Evolutionary conservation across 2,797 vertebrate species (phyloP), one percentile per base, ranked within the genome.

Genomic region (Phataginus tetradactyla): DNA sequence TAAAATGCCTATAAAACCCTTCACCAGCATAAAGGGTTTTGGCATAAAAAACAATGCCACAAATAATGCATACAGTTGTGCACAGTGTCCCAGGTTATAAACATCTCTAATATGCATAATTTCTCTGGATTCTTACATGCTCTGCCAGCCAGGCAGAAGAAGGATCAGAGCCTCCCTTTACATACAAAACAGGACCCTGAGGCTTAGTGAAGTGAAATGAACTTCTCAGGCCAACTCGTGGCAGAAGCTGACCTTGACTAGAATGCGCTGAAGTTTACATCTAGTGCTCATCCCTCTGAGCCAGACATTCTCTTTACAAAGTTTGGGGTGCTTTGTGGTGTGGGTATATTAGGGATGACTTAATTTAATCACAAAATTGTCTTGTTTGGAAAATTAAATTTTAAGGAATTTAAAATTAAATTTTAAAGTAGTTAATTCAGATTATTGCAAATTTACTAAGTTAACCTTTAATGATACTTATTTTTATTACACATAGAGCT

Each of bases 401-500:
- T 42, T 83, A 63, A 85, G 90, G 37, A 8, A 45, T 45, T 45
- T 45, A 29, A 78, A 96, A 95, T 93, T 90, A 89, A 90, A 90
- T 51, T 59, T 42, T 83, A 63, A 85, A 8, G 27, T 29, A 91
- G 18, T 86, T 87, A 87, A 90, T 96, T 91, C 27, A 49, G 9
- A 77, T 92, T 77, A 89, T 21, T 77, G 25, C 51, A 92, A 90
- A 86, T 92, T 85, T 94, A 81, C 45, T 91, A 93, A 88, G 53
- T 92, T 94, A 97, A 94, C 59, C 20, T 94, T 97, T 90, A 97
- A 72, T 34, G 79, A 61, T 59, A 75, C 27, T 97, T 84, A 53
- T 57, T 92, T 86, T 84, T 95, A 86, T 87, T 85, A 83, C 42
- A 88, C 25, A 20, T 64, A 45, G 53, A 94, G 63, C 53, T 77